Evolutionary conservation across 2,888 invertebrate species (phyloP).

Genomic region (Nephrotoma flavescens): DNA sequence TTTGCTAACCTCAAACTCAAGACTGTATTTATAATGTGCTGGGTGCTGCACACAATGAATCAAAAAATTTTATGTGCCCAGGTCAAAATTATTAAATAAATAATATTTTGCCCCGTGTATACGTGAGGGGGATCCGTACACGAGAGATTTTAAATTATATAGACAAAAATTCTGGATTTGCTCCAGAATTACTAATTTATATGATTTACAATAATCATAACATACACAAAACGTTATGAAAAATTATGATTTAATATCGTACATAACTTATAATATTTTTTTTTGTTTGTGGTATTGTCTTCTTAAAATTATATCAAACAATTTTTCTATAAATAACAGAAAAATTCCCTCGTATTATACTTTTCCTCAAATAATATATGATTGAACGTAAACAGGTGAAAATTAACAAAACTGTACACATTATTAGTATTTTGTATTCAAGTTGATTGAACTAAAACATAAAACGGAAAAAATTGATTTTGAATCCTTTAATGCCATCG

Average conservation of each 20-base stretch:
- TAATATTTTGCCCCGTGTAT: not conserved
- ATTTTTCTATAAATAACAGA: not conserved
- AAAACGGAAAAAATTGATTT: not conserved
- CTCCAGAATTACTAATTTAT: not conserved
- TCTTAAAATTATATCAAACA: not conserved
- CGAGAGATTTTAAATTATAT: not conserved
- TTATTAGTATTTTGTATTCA: not conserved
- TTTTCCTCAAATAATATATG: not conserved
- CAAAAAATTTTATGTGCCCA: not conserved
- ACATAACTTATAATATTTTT: not conserved
- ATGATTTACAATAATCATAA: not conserved
- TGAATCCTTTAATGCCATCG: not conserved
- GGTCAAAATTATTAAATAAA: not conserved
- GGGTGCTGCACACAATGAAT: not conserved
- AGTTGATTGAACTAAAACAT: not conserved
- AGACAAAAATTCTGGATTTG: not conserved
- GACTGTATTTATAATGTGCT: not conserved
- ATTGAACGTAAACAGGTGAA: not conserved
- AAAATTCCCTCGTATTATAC: not conserved
- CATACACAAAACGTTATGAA: not conserved
- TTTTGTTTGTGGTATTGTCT: not conserved
- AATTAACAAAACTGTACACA: not conserved
- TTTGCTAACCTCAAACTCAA: not conserved
- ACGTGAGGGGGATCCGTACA: not conserved
- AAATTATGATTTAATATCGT: not conserved